Conservation (phyloP, 92 coral and sea anemone species). For the Epizoanthus ramosus region DNA sequence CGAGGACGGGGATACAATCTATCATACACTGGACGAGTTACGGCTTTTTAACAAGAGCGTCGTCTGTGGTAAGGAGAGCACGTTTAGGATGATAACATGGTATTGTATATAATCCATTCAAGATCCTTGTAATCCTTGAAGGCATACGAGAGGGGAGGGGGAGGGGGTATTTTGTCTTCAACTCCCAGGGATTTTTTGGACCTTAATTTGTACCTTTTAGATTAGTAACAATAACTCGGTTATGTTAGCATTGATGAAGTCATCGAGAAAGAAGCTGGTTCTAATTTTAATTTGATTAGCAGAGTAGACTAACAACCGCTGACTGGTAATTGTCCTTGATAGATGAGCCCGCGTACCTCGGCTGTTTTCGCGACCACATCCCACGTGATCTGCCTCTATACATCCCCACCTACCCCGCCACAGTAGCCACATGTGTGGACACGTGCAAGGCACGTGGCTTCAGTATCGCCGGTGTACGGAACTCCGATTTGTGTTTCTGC, state of each 20-base stretch:
- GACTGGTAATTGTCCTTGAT: background rate
- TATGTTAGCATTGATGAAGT: too few relatives aligned
- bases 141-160: too few relatives aligned
- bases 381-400: conserved; percentile 80
- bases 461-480: conserved; percentile 86
- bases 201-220: too few relatives aligned
- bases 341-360: conserved; percentile 96
- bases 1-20: conserved; percentile 73
- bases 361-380: conserved; percentile 89
- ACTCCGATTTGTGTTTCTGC: conserved; percentile 92
- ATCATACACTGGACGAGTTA: conserved; percentile 74
- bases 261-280: too few relatives aligned
- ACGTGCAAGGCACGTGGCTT: conserved; percentile 93
- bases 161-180: too few relatives aligned
- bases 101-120: too few relatives aligned
- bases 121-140: too few relatives aligned
- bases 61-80: conserved; percentile 67
- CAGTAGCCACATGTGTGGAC: conserved; percentile 93
- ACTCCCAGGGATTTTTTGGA: too few relatives aligned
- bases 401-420: conserved; percentile 88
- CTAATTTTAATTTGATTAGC: too few relatives aligned
- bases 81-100: too few relatives aligned
- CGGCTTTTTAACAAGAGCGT: conserved; percentile 72
- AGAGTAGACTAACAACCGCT: too few relatives aligned
- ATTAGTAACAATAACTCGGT: too few relatives aligned